Percentiles rank a stretch among this genome's conserved stretches.
Conservation (phyloP, 2,888 invertebrate species). For the Melangyna quadrimaculata region DNA sequence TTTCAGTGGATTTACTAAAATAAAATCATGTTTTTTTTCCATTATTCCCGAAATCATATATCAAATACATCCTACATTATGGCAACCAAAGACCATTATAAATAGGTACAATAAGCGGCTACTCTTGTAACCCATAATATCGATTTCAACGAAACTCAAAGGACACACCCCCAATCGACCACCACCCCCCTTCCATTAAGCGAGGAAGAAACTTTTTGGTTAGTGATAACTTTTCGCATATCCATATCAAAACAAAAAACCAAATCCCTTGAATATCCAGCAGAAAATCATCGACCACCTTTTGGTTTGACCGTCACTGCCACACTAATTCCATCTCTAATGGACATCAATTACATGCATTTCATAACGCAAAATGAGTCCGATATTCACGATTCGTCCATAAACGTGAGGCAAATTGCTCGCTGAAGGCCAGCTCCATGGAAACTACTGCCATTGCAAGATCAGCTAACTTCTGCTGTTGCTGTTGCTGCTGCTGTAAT, state of each 20-base stretch:
- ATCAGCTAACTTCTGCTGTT: constrained; percentile 2
- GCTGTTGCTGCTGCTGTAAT: neutral
- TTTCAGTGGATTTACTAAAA: too few relatives aligned
- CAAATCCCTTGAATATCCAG: neutral
- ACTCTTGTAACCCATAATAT: neutral
- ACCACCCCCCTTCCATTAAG: neutral
- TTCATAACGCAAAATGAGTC: constrained; percentile 69
- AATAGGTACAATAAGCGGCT: neutral
- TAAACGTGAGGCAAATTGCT: constrained; percentile 69
- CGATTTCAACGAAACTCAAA: constrained; percentile 42
- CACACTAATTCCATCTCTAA: constrained; percentile 63
- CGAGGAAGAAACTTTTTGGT: constrained; percentile 6
- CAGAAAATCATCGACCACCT: constrained; percentile 34
- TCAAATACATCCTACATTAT: too few relatives aligned
- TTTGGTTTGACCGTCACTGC: constrained; percentile 31
- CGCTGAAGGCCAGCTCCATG: constrained; percentile 58
- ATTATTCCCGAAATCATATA: too few relatives aligned
- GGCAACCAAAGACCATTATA: neutral
- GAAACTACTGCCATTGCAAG: constrained; percentile 24
- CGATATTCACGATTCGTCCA: constrained; percentile 71
- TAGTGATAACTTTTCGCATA: neutral
- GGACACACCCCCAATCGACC: neutral
- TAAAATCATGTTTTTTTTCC: too few relatives aligned
- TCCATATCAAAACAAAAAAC: neutral
- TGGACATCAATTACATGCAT: constrained; percentile 70